Evolutionary conservation across 2,797 vertebrate genomes (phyloP).

Genomic region (Microctenopoma stevenorrisi): DNA sequence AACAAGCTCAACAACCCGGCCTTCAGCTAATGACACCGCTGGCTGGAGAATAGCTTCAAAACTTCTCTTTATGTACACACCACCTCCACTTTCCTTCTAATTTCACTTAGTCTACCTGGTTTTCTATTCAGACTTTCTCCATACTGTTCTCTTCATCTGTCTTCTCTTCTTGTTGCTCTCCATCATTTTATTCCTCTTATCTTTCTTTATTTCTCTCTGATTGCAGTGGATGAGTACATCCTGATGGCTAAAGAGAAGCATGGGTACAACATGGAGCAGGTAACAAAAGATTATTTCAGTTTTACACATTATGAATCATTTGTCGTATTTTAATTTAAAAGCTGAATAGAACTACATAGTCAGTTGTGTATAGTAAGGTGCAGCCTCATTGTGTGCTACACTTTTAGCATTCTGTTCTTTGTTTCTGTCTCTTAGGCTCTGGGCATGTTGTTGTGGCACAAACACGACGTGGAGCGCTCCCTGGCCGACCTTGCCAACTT

Average conservation of each 20-base stretch:
- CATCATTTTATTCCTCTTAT: not conserved
- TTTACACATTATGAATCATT: not conserved
- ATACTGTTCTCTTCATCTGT: not conserved
- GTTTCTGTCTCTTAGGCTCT: slow-evolving; percentile 80
- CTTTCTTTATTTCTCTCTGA: not conserved
- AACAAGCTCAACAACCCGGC: slow-evolving; percentile 1
- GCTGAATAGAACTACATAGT: not conserved
- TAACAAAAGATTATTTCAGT: not conserved
- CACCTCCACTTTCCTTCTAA: not conserved
- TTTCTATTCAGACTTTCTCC: rapidly evolving
- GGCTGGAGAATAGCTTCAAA: slow-evolving; percentile 18
- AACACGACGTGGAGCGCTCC: slow-evolving; percentile 92
- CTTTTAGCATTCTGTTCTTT: not conserved
- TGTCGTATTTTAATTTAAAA: not conserved
- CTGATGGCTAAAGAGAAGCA: slow-evolving; percentile 95
- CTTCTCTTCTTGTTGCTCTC: not conserved
- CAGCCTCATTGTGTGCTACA: not conserved
- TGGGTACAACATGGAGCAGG: slow-evolving; percentile 95
- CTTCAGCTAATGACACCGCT: slow-evolving; percentile 20
- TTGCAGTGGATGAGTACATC: slow-evolving; percentile 93
- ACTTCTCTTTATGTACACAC: not conserved
- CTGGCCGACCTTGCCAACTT: slow-evolving; percentile 94
- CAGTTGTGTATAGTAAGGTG: not conserved
- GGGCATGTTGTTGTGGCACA: slow-evolving; percentile 96
- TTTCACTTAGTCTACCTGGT: not conserved